Evolutionary conservation across 1,140 invertebrate species (phyloP).

Genomic region (Calliphora vicina): DNA sequence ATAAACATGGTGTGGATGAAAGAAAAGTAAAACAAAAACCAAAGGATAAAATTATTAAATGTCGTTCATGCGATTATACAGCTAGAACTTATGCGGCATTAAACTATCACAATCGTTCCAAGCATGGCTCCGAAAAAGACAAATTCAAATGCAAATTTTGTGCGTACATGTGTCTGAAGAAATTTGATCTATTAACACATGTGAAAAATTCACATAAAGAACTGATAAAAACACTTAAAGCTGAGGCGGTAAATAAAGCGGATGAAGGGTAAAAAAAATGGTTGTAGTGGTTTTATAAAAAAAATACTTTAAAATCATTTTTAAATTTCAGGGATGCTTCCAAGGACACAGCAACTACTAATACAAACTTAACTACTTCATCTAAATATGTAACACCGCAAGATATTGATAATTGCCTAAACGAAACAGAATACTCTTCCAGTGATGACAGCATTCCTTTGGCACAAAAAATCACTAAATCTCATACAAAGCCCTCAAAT

Average conservation of each 20-base stretch:
- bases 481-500: neutral
- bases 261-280: neutral
- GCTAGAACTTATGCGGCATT: neutral
- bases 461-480: neutral
- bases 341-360: neutral
- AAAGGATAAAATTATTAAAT: neutral
- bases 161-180: neutral
- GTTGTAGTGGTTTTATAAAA: neutral
- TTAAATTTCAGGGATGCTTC: neutral
- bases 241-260: neutral
- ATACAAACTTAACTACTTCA: no score
- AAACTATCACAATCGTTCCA: neutral
- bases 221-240: neutral
- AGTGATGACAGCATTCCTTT: neutral
- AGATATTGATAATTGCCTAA: neutral
- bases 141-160: conserved; percentile 23
- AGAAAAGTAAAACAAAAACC: neutral
- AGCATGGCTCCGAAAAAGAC: neutral
- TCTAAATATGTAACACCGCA: no score
- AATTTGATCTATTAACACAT: neutral
- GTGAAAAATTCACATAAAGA: neutral
- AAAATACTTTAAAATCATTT: neutral
- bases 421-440: neutral
- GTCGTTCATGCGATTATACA: neutral
- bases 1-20: neutral